Conservation (phyloP, 37 sponge, comb jelly and placozoan species). For the Petrosia ficiformis region DNA sequence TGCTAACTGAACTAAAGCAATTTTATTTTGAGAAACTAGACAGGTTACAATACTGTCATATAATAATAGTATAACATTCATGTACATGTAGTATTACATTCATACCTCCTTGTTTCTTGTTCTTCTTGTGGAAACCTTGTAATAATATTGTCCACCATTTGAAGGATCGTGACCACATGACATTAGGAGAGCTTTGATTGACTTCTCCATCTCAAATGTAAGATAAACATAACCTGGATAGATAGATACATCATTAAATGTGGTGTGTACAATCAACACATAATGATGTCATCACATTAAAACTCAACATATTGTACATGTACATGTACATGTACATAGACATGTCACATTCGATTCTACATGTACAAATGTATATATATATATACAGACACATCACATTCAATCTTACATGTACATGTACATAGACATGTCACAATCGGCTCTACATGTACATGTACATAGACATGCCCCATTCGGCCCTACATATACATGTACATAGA, state of each 20-base stretch:
- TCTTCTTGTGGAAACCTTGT: slow-evolving; percentile 83
- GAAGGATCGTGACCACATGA: slow-evolving; percentile 75
- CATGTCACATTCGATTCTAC: too few relatives aligned
- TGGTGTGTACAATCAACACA: background rate
- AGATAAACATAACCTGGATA: slow-evolving; percentile 89
- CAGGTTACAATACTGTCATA: background rate
- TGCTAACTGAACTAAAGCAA: too few relatives aligned
- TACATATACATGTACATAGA: too few relatives aligned
- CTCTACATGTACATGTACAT: too few relatives aligned
- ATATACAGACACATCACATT: too few relatives aligned
- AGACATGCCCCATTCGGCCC: too few relatives aligned
- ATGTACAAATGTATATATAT: too few relatives aligned
- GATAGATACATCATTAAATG: background rate
- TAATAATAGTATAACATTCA: background rate
- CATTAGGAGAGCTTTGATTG: slow-evolving; percentile 77
- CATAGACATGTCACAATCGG: too few relatives aligned
- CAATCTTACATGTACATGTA: too few relatives aligned
- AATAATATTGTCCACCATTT: slow-evolving; percentile 87
- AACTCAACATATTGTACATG: slow-evolving; percentile 6
- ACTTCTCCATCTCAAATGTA: slow-evolving; percentile 89
- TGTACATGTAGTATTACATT: background rate
- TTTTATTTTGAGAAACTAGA: too few relatives aligned
- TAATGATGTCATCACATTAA: background rate
- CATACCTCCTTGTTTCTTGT: slow-evolving; percentile 89
- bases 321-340: too few relatives aligned